phyloP scores from a whole-genome alignment of 2,797 vertebrate species.

The Fundulus diaphanus region DNA sequence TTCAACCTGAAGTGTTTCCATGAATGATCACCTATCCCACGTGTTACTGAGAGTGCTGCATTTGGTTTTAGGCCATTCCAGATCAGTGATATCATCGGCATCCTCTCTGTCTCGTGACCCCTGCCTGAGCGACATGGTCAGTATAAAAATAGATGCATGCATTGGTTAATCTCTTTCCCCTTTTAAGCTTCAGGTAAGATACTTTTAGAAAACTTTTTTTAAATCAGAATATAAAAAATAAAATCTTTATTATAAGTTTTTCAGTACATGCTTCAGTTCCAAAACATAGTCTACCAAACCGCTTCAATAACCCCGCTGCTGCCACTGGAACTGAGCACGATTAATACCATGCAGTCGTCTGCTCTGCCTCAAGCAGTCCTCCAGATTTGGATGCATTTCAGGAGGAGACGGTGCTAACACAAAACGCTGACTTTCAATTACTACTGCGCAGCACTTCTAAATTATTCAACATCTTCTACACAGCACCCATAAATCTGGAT shows the following conservation, averaged over 20 bases:
- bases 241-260: not conserved
- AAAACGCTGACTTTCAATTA: constrained; percentile 3
- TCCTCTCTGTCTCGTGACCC: constrained; percentile 37
- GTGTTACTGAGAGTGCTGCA: constrained; percentile 41
- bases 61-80: constrained; percentile 63
- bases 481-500: not conserved
- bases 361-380: not conserved
- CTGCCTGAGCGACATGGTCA: constrained; percentile 22
- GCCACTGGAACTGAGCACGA: not conserved
- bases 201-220: not conserved
- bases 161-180: not conserved
- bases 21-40: constrained; percentile 53
- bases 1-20: constrained; percentile 55
- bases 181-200: not conserved
- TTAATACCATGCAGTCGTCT: not conserved
- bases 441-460: not conserved
- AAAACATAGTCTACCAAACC: not conserved
- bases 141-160: constrained; percentile 35
- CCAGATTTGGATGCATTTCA: not conserved
- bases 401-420: not conserved
- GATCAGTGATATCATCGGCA: constrained; percentile 53
- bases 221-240: not conserved
- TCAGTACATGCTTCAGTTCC: not conserved
- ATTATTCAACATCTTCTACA: constrained; percentile 7
- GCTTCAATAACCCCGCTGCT: not conserved